These are phyloP conservation scores for Syrrhaptes paradoxus DNA, from an alignment of 2,113 vertebrate genomes.

Conservation along the genomic window DNA sequence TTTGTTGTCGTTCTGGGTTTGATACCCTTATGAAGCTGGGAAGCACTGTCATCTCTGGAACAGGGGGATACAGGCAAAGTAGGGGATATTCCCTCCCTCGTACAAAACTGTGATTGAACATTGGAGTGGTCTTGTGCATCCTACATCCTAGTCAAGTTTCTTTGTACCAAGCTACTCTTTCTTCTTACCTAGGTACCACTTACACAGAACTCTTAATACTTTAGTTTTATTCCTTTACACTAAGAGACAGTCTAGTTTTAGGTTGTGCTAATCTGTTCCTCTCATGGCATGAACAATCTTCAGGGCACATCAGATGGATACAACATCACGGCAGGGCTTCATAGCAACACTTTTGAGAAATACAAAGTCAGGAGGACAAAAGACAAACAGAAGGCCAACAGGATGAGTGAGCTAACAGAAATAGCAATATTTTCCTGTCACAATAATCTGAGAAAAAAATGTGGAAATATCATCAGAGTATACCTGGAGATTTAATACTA, in stretches of 20 bases:
- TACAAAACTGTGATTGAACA: not conserved
- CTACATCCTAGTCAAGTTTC: not conserved
- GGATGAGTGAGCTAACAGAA: not conserved
- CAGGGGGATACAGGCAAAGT: fast-evolving
- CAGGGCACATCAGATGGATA: not conserved
- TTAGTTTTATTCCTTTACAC: not conserved
- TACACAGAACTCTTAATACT: not conserved
- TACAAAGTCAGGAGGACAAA: not conserved
- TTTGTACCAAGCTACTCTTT: not conserved
- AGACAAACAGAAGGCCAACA: not conserved
- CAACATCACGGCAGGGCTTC: not conserved
- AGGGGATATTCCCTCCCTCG: not conserved
- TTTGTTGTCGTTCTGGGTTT: not conserved
- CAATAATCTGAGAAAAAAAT: not conserved
- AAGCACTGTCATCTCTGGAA: not conserved
- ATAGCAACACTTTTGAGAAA: not conserved
- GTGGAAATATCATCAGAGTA: not conserved
- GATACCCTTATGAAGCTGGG: not conserved
- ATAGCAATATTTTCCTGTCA: not conserved
- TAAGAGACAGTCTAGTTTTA: not conserved
- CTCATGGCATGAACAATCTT: not conserved
- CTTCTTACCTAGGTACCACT: not conserved
- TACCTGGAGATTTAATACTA: not conserved
- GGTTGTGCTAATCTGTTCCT: not conserved
- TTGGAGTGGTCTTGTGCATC: not conserved